Conservation (phyloP, 2,888 invertebrate genomes). For the Hermaeophaga mercurialis region DNA sequence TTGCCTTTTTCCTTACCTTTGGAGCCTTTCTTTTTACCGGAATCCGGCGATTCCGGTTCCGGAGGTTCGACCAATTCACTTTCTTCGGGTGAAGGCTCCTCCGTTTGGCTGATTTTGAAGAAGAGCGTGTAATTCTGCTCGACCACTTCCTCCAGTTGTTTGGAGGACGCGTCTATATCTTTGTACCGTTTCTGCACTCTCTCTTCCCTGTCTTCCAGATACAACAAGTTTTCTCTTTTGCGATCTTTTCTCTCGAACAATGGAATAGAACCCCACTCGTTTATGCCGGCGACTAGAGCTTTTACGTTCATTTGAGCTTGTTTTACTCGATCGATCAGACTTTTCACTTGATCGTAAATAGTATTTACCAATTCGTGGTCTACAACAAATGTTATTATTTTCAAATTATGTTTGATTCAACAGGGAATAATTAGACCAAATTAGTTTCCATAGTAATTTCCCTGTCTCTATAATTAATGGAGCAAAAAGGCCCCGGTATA, state of each 20-base stretch:
- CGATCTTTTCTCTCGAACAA: conserved; percentile 76
- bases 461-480: too few relatives aligned
- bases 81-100: conserved; percentile 27
- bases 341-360: conserved; percentile 70
- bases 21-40: conserved; percentile 16
- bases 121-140: conserved; percentile 71
- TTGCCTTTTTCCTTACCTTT: conserved; percentile 31
- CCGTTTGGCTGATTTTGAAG: conserved; percentile 62
- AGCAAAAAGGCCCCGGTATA: too few relatives aligned
- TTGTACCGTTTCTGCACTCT: conserved; percentile 62
- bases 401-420: too few relatives aligned
- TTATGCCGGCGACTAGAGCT: conserved; percentile 63
- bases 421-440: not conserved
- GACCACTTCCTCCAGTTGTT: conserved; percentile 64
- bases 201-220: conserved; percentile 62
- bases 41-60: conserved; percentile 24
- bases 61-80: conserved; percentile 1
- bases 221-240: conserved; percentile 63
- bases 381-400: conserved; percentile 33
- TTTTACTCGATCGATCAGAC: conserved; percentile 71
- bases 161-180: conserved; percentile 60
- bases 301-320: conserved; percentile 71
- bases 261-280: conserved; percentile 75
- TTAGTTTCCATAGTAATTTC: too few relatives aligned
- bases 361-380: conserved; percentile 37